Conservation (phyloP, 1,140 invertebrate genomes). For the Drosophila carrolli region DNA sequence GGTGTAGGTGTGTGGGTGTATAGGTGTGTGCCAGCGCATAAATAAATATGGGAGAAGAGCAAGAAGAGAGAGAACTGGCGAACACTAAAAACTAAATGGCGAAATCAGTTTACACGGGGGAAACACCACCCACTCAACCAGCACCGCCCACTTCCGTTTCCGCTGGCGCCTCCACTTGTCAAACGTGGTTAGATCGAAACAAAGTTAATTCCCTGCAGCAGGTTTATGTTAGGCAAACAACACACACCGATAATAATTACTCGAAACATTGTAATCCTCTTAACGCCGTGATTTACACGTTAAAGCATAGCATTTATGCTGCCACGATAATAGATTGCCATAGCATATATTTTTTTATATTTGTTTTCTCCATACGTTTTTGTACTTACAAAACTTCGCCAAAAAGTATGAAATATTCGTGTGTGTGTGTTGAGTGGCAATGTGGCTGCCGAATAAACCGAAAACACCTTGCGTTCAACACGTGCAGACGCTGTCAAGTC, state of each 20-base stretch:
- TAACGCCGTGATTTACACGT: constrained; percentile 74
- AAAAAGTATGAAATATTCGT: constrained; percentile 8
- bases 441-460: constrained; percentile 8
- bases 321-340: constrained; percentile 36
- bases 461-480: constrained; percentile 44
- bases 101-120: constrained; percentile 42
- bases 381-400: constrained; percentile 28
- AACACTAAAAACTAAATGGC: constrained; percentile 74
- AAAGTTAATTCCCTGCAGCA: constrained; percentile 75
- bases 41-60: constrained; percentile 37
- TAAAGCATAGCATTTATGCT: constrained; percentile 36
- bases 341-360: not conserved
- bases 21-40: constrained; percentile 40
- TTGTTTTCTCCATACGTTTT: not conserved
- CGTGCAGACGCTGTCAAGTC: constrained; percentile 75
- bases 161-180: constrained; percentile 21
- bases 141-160: constrained; percentile 21
- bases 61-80: constrained; percentile 2
- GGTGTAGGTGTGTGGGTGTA: not conserved
- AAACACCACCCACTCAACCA: not conserved
- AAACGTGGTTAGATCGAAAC: constrained; percentile 77
- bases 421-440: not conserved
- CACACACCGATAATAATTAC: constrained; percentile 73
- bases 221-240: constrained; percentile 45
- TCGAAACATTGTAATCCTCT: constrained; percentile 80